phyloP scores from a whole-genome alignment of 2,888 invertebrate genomes.

The Lepidochitona cinerea region DNA sequence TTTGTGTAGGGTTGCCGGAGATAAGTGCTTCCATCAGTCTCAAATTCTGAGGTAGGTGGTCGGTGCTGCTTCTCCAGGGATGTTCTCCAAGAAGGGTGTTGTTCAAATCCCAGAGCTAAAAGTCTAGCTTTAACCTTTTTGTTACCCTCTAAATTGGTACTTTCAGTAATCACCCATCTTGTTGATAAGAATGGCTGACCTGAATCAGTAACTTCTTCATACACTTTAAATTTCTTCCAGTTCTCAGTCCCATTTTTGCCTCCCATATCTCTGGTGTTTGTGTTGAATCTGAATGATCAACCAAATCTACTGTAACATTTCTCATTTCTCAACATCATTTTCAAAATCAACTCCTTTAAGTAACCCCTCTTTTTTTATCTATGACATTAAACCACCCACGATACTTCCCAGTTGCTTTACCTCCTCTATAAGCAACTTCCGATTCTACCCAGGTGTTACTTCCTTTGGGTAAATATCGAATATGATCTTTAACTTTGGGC shows the following conservation, averaged over 20 bases:
- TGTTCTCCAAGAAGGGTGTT: too few relatives aligned
- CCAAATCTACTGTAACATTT: neutral
- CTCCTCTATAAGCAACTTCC: conserved; percentile 1
- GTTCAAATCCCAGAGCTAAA: conserved; percentile 20
- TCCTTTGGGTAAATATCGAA: neutral
- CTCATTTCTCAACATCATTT: neutral
- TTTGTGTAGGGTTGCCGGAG: too few relatives aligned
- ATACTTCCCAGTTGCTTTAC: conserved; percentile 16
- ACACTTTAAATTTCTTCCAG: neutral
- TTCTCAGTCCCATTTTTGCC: neutral
- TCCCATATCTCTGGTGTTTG: neutral
- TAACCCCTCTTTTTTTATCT: neutral
- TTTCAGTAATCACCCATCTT: neutral
- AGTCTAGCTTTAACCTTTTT: conserved; percentile 16
- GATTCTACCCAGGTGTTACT: neutral
- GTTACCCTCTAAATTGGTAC: neutral
- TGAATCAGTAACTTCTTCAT: neutral
- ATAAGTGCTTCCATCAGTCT: too few relatives aligned
- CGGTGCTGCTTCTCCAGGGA: too few relatives aligned
- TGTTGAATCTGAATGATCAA: neutral
- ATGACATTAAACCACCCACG: neutral
- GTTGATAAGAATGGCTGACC: neutral
- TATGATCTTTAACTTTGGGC: neutral
- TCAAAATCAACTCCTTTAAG: conserved; percentile 11
- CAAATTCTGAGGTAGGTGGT: too few relatives aligned